phyloP scores from a whole-genome alignment of 2,888 invertebrate genomes.

The Ormyrus thymus region DNA sequence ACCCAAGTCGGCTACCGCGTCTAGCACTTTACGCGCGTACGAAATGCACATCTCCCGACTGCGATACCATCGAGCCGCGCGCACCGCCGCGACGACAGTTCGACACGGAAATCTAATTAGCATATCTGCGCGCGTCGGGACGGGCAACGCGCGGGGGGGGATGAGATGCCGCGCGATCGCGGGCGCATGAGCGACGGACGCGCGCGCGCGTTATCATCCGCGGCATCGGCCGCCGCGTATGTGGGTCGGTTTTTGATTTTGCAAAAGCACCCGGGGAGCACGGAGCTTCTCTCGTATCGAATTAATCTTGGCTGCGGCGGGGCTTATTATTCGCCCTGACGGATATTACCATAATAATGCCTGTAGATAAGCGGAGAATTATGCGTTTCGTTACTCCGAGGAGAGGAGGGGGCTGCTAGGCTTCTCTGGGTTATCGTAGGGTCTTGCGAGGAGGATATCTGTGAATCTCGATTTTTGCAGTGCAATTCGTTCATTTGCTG shows the following conservation, averaged over 20 bases:
- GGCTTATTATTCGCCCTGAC: not conserved
- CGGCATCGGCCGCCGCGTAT: no score
- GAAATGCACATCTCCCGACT: no score
- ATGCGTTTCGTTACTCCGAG: not conserved
- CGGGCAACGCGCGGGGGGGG: not conserved
- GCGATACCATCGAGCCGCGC: not conserved
- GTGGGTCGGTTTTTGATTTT: no score
- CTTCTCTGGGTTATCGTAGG: not conserved
- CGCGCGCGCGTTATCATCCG: not conserved
- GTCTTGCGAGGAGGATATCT: no score
- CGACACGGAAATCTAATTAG: slow-evolving; percentile 44
- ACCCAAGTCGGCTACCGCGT: no score
- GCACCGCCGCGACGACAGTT: slow-evolving; percentile 19
- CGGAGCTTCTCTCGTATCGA: not conserved
- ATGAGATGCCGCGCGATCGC: slow-evolving; percentile 20
- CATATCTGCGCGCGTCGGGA: slow-evolving; percentile 12
- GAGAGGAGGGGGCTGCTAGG: not conserved
- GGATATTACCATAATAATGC: not conserved
- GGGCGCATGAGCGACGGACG: slow-evolving; percentile 11
- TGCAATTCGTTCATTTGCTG: no score
- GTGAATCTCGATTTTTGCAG: no score
- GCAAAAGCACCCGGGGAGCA: no score
- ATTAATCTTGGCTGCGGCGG: not conserved
- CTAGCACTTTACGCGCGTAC: no score
- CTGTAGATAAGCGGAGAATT: slow-evolving; percentile 1